These are phyloP conservation scores for Anguilla marmorata DNA, from an alignment of 2,797 vertebrate species.

Conservation along the genomic window DNA sequence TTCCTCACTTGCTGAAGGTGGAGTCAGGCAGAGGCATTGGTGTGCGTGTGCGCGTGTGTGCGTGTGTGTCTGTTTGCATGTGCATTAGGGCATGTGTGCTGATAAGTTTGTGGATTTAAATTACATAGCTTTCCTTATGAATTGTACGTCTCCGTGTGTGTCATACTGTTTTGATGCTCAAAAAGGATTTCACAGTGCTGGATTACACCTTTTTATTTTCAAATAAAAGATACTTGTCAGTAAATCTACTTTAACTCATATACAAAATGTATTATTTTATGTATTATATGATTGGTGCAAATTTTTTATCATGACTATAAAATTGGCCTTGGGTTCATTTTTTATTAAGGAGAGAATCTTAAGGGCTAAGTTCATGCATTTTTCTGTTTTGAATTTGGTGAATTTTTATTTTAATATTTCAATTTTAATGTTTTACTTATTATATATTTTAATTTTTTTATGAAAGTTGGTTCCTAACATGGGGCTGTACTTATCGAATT, in stretches of 20 bases:
- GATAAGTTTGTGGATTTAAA: not conserved
- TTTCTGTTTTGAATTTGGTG: not conserved
- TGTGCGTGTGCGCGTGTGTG: constrained; percentile 16
- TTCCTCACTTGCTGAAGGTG: not conserved
- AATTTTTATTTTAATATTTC: not conserved
- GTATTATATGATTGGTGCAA: not conserved
- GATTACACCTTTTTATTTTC: not conserved
- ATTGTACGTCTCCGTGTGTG: not conserved
- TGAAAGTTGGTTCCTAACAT: no score
- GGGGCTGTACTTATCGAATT: not conserved
- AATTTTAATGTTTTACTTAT: not conserved
- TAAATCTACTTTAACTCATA: not conserved
- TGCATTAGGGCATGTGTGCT: constrained; percentile 3
- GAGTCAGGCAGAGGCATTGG: not conserved
- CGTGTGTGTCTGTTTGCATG: constrained; percentile 10
- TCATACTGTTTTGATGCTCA: not conserved
- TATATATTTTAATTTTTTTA: no score
- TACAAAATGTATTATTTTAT: not conserved
- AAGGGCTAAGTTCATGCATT: not conserved
- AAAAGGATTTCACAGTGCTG: not conserved
- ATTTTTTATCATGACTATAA: not conserved
- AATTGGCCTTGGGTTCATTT: not conserved
- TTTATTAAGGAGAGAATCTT: not conserved
- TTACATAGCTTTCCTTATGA: not conserved
- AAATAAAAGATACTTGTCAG: not conserved